Percentiles rank a stretch among this genome's conserved stretches.
Evolutionary conservation across 2,797 vertebrate species (phyloP).

Genomic region (Catamblyrhynchus diadema): DNA sequence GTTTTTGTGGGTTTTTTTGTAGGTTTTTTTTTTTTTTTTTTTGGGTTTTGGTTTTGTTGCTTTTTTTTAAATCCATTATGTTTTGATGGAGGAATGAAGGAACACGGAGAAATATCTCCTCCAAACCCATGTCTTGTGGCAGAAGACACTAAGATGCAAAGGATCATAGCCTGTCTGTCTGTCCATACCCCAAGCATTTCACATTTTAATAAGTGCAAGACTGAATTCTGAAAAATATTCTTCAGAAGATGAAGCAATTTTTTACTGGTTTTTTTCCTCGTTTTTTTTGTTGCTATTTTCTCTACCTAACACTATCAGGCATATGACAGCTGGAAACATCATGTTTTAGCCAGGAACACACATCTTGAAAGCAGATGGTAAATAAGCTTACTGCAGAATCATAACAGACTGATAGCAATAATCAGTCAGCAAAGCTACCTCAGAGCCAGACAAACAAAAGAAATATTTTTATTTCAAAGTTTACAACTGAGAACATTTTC

Average conservation of each 20-base stretch:
- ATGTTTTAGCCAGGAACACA: not conserved
- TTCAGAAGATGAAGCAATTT: not conserved
- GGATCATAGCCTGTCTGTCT: not conserved
- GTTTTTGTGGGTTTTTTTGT: too few relatives aligned
- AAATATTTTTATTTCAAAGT: not conserved
- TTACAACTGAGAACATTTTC: not conserved
- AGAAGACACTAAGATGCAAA: not conserved
- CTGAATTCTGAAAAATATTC: not conserved
- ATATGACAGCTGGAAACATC: not conserved
- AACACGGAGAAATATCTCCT: not conserved
- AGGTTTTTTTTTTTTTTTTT: not conserved
- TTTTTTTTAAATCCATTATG: too few relatives aligned
- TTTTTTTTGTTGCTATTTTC: not conserved
- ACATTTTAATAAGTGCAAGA: not conserved
- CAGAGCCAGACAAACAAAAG: not conserved
- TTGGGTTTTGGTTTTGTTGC: too few relatives aligned
- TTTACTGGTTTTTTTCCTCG: accelerated
- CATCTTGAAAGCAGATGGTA: not conserved
- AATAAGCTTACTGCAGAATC: not conserved
- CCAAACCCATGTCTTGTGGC: not conserved
- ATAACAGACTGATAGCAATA: not conserved
- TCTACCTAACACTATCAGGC: not conserved
- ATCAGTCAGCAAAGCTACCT: not conserved
- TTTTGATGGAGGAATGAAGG: not conserved
- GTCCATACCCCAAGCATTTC: not conserved